A percentile compares a stretch with the other conserved stretches of the same genome.
Conservation (phyloP, 2,797 vertebrate genomes). For the Melopsittacus undulatus region DNA sequence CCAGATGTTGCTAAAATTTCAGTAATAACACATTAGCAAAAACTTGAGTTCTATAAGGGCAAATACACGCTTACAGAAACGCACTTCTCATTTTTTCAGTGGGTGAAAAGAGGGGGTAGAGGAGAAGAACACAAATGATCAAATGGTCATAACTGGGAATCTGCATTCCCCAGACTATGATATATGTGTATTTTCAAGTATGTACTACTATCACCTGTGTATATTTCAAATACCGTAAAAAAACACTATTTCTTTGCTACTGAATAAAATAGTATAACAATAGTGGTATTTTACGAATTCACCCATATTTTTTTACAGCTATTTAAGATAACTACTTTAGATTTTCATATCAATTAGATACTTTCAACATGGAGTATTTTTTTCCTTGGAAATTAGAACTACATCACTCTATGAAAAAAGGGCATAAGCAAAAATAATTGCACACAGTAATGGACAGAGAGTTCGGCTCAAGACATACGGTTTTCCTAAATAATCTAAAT, state of each 20-base stretch:
- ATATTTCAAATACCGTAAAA: not conserved
- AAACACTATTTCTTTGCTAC: not conserved
- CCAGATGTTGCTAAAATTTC: not conserved
- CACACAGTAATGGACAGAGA: not conserved
- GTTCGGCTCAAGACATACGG: not conserved
- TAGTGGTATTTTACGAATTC: not conserved
- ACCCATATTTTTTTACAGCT: not conserved
- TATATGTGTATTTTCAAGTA: not conserved
- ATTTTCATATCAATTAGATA: not conserved
- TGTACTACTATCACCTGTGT: not conserved
- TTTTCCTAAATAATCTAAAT: not conserved
- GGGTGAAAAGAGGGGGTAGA: accelerated
- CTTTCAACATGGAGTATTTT: not conserved
- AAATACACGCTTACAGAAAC: not conserved
- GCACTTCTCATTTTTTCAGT: not conserved
- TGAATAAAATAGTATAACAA: not conserved
- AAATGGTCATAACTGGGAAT: not conserved
- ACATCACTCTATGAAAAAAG: not conserved
- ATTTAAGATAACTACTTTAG: not conserved
- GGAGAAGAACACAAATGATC: not conserved
- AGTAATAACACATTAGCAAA: not conserved
- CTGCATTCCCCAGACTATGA: not conserved
- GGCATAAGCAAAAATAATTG: not conserved
- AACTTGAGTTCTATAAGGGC: not conserved
- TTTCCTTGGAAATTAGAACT: not conserved